Evolutionary conservation across 2,113 vertebrate species (phyloP), one percentile per base, ranked within the genome.

Genomic region (Triplophysa tibetana): DNA sequence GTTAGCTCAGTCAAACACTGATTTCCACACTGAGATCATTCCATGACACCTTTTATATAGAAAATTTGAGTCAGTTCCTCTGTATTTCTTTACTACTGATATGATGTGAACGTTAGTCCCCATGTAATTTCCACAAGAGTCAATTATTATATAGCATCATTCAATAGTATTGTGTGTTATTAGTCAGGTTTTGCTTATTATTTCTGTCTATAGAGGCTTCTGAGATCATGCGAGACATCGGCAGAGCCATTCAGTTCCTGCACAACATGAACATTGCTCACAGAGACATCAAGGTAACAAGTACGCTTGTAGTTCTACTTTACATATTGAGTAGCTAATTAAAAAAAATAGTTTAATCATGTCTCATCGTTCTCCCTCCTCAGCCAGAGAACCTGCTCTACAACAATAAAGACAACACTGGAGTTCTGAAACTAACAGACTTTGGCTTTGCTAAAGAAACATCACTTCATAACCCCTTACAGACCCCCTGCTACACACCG

Each of bases 401-500:
- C 88, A 98, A 93, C 0, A 92, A 87, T 29, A 96, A 94, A 90
- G 93, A 92, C 14, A 93, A 81, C 83, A 95, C 94, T 0, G 83
- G 90, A 0, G 87, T 96, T 45, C 96, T 99, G 80, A 99, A 99
- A 84, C 94, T 99, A 77, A 99, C 98, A 0, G 98, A 99, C 86
- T 99, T 99, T 68, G 98, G 97, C 58, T 99, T 99, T 88, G 97
- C 98, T 76, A 99, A 99, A 86, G 98, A 99, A 90, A 99, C 97
- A 6, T 95, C 95, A 0, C 85, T 94, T 50, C 95, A 98, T 84
- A 98, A 98, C 82, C 93, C 95, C 0, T 89, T 99, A 43, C 96
- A 97, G 93, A 99, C 98, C 9, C 98, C 98, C 38, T 99, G 98
- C 87, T 99, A 97, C 76, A 99, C 98, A 6, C 98, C 98, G 0